Evolutionary conservation across 2,797 vertebrate genomes (phyloP).

Genomic region (Austrolebias charrua): DNA sequence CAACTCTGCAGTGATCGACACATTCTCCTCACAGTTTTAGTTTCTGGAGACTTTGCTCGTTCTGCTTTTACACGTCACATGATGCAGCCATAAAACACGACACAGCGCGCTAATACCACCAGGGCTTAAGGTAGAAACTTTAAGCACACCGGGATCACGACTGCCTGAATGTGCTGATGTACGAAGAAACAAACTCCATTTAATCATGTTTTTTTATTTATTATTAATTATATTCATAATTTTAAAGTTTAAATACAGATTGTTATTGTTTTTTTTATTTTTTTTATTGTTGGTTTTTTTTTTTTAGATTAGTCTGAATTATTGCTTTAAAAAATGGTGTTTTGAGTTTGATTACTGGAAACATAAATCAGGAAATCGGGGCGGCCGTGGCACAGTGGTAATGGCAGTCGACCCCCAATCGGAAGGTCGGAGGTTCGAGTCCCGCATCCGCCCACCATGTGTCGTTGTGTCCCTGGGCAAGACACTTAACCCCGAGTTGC

Average conservation of each 20-base stretch:
- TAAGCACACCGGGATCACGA: slow-evolving; percentile 10
- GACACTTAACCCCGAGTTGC: too few species aligned
- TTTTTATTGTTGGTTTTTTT: too few species aligned
- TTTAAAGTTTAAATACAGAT: background rate
- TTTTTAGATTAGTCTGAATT: too few species aligned
- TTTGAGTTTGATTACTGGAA: too few species aligned
- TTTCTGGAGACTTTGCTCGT: slow-evolving; percentile 43
- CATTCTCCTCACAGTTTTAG: slow-evolving; percentile 20
- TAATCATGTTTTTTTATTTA: background rate
- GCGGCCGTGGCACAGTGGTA: too few species aligned
- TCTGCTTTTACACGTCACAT: slow-evolving; percentile 42
- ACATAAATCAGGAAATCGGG: too few species aligned
- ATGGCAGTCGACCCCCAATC: too few species aligned
- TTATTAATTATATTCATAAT: background rate
- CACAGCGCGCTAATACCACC: slow-evolving; percentile 25
- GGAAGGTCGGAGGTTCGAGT: too few species aligned
- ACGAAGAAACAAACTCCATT: background rate
- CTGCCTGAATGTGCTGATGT: background rate
- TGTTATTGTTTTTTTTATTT: background rate
- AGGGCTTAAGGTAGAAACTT: slow-evolving; percentile 23
- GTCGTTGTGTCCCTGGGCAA: too few species aligned
- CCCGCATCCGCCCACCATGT: too few species aligned
- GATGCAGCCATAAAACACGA: slow-evolving; percentile 51
- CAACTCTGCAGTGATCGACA: background rate
- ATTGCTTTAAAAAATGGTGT: too few species aligned